Percentiles rank a stretch among this genome's conserved stretches.
These are phyloP conservation scores for Poliocrania exsul DNA, from an alignment of 2,797 vertebrate genomes.

Conservation along the genomic window DNA sequence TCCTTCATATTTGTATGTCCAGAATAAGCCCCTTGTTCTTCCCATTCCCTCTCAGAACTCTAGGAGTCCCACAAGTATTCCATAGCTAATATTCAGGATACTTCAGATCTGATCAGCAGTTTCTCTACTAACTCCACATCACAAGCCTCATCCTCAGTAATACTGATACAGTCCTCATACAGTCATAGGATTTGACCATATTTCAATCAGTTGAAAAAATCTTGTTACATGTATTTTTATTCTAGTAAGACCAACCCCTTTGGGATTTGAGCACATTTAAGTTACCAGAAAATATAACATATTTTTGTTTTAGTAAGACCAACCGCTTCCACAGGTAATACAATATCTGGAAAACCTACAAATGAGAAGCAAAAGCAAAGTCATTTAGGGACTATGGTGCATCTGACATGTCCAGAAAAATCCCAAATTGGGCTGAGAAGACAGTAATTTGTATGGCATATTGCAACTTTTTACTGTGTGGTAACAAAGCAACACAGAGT, in stretches of 20 bases:
- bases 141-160: not conserved
- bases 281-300: not conserved
- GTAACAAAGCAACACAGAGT: not conserved
- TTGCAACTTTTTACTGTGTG: not conserved
- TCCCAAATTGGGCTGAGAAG: not conserved
- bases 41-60: not conserved
- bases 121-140: not conserved
- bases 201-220: not conserved
- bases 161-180: not conserved
- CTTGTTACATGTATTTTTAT: not conserved
- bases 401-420: not conserved
- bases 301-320: not conserved
- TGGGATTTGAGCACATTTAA: not conserved
- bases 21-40: not conserved
- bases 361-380: not conserved
- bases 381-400: not conserved
- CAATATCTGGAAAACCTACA: not conserved
- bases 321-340: not conserved
- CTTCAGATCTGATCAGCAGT: not conserved
- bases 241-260: not conserved
- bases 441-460: not conserved
- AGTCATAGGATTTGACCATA: not conserved
- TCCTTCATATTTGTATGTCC: not conserved
- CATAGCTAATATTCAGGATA: not conserved
- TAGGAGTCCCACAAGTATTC: not conserved